Conservation (phyloP, 2,113 vertebrate genomes). For the Sakesphorus luctuosus region DNA sequence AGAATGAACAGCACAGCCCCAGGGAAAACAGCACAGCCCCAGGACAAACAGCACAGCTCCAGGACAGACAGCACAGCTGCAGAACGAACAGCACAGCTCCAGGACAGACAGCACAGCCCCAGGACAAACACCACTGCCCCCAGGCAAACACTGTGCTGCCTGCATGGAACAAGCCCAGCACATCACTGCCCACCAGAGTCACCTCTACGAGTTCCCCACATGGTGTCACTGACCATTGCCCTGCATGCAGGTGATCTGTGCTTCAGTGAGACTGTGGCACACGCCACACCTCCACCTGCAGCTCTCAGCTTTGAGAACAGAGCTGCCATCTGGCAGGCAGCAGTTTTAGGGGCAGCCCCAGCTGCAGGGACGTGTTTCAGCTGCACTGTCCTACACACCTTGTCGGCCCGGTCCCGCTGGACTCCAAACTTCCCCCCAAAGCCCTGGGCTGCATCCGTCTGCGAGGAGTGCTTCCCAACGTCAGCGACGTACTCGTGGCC, state of each 20-base stretch:
- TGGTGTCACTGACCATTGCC: neutral
- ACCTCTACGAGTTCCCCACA: neutral
- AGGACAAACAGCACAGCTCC: neutral
- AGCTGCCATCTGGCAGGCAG: neutral
- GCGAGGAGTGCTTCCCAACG: constrained; percentile 89
- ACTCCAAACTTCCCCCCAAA: constrained; percentile 95
- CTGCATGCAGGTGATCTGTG: neutral
- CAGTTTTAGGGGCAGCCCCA: neutral
- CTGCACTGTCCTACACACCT: constrained; percentile 74
- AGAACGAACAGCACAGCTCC: neutral
- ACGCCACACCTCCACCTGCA: neutral
- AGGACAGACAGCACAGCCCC: neutral
- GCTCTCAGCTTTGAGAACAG: neutral
- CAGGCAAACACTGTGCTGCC: neutral
- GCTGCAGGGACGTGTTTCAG: fast-evolving
- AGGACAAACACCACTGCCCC: neutral
- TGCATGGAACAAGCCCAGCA: neutral
- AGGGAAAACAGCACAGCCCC: neutral
- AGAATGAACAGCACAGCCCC: neutral
- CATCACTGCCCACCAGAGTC: neutral
- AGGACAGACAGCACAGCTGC: neutral
- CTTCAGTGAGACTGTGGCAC: fast-evolving
- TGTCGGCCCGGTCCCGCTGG: constrained; percentile 89
- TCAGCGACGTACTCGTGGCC: constrained; percentile 88
- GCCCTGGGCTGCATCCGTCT: constrained; percentile 89